phyloP scores from a whole-genome alignment of 2,888 invertebrate species.

The Nomada lathburiana region DNA sequence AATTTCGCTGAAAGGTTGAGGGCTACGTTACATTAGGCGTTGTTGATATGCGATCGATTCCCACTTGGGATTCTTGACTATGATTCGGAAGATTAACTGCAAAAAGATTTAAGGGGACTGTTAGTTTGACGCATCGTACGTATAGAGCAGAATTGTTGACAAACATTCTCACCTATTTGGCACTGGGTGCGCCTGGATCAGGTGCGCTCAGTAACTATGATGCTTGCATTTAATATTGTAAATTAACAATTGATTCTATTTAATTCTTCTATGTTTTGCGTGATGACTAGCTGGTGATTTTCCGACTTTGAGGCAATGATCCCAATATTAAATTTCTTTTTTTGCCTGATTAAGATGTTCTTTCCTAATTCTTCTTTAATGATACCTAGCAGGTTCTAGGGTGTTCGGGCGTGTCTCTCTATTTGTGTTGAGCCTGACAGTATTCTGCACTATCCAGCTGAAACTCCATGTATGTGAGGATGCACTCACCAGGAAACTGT shows the following conservation, averaged over 20 bases:
- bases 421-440: conserved; percentile 99
- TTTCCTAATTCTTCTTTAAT: conserved; percentile 53
- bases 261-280: conserved; percentile 79
- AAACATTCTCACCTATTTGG: conserved; percentile 79
- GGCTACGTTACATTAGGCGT: conserved; percentile 82
- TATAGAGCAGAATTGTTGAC: neutral
- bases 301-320: conserved; percentile 73
- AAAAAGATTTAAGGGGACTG: conserved; percentile 58
- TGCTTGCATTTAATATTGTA: conserved; percentile 76
- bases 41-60: conserved; percentile 82
- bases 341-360: conserved; percentile 55
- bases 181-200: conserved; percentile 78
- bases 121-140: neutral
- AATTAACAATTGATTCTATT: conserved; percentile 79
- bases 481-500: conserved; percentile 94
- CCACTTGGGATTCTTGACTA: conserved; percentile 76
- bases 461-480: conserved; percentile 99
- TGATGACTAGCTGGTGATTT: conserved; percentile 81
- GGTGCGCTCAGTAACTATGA: conserved; percentile 78
- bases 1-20: conserved; percentile 76
- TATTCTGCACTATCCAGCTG: conserved; percentile 99
- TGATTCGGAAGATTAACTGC: conserved; percentile 81
- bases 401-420: conserved; percentile 85
- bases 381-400: conserved; percentile 68
- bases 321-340: conserved; percentile 58